Evolutionary conservation across 35 echinoderm and acorn worm species (phyloP), one percentile per base, ranked within the genome.

Genomic region (Lytechinus variegatus): DNA sequence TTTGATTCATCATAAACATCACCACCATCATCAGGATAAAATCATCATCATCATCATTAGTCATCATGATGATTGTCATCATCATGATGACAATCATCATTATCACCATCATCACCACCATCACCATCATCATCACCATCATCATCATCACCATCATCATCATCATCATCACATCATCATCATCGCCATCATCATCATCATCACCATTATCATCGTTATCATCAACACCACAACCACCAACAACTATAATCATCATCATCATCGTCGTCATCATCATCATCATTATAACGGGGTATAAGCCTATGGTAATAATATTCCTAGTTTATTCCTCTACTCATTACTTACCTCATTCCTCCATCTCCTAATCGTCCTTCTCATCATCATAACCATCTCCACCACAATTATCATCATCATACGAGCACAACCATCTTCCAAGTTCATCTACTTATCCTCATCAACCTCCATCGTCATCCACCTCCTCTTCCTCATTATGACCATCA

Each of bases 41-140:
- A 28, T 90, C 27, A 90, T 52, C 88, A 90, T n/a, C n/a, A n/a
- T 52, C 28, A 52, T 90, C 28, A 90, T 52, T 44, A 90, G 10
- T 90, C 88, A 90, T 54, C 88, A 90, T 90, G 28, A 90, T 10
- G 8, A 90, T 44, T 29, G 51, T 89, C 87, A 89, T 89, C 87
- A 89, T 3, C 5, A 89, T 33, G 5, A 3, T 90, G 0, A 44
- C 8, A 10, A 28, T 90, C 88, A 90, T 7, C 27, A 33, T 89
- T 16, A 51, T 27, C 6, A 13, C n/a, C 12, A 14, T 0, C 66
- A 14, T 79, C 66, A n/a, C 6, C 66, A 79, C n/a, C 4, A 19
- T 27, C 66, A 79, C 14, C 66, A 79, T 21, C 19, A 79, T 16
- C 6, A 5, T 16, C 66, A 79, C 21, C 61, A 71, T 3, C 56